Percentiles rank a stretch among this genome's conserved stretches.
These are phyloP conservation scores for Poeciliopsis turneri DNA, from an alignment of 2,797 vertebrate genomes.

Conservation along the genomic window DNA sequence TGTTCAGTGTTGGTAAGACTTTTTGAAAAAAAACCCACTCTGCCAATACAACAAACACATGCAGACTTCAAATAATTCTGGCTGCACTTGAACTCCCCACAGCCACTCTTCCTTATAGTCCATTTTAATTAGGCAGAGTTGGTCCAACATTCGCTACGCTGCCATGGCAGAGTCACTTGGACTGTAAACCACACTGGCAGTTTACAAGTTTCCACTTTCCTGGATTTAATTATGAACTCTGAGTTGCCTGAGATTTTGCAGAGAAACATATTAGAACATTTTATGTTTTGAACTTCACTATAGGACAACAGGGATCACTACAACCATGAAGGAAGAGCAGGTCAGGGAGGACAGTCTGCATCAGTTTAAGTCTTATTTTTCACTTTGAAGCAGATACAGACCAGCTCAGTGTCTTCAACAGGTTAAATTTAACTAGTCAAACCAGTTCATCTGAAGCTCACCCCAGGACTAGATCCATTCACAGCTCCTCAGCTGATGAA, in stretches of 20 bases:
- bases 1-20: background rate
- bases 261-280: background rate
- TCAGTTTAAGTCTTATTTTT: background rate
- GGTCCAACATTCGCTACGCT: background rate
- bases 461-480: background rate
- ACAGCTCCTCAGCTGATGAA: background rate
- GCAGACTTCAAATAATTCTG: background rate
- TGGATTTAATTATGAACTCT: background rate
- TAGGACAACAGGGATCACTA: background rate
- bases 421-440: background rate
- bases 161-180: background rate
- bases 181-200: conserved; percentile 10
- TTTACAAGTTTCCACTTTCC: conserved; percentile 2
- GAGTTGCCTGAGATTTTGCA: background rate
- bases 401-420: background rate
- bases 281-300: background rate
- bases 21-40: background rate
- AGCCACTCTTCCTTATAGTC: background rate
- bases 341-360: background rate
- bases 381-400: background rate
- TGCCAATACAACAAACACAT: background rate
- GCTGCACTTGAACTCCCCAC: background rate
- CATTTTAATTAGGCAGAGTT: background rate
- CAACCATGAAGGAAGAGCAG: background rate
- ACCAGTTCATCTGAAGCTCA: background rate